Evolutionary conservation across 23 tunicate genomes (phyloP), one percentile per base, ranked within the genome.

Genomic region (Diplosoma virens): DNA sequence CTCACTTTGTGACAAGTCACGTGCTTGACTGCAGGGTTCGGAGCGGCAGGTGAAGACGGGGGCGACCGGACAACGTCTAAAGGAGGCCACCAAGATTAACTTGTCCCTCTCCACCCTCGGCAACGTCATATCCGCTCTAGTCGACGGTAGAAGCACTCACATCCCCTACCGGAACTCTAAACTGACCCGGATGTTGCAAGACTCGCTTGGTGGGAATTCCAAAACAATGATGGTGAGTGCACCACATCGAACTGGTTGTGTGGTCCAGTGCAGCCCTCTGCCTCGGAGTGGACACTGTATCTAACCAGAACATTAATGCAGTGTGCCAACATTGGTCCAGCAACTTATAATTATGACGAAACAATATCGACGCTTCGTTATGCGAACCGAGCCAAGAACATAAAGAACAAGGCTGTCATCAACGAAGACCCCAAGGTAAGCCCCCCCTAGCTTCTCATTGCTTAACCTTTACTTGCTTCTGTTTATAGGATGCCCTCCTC

Each of bases 251-350:
- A 41, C 50, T 41, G 9, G 14, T 41, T 14, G 14, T 7, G 9
- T 41, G 50, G 9, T 41, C n/a, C n/a, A n/a, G n/a, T n/a, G n/a
- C n/a, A n/a, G n/a, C n/a, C n/a, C n/a, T n/a, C n/a, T n/a, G n/a
- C n/a, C n/a, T n/a, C n/a, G n/a, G n/a, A n/a, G n/a, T n/a, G n/a
- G n/a, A n/a, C n/a, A n/a, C n/a, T n/a, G n/a, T 45, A 9, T 56
- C 24, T 16, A 56, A 11, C 24, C 64, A 16, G 16, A 16, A 5
- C 20, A 9, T 56, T 56, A 5, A 59, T 30, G 2, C 67, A 86
- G 97, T 92, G 97, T 68, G 99, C 99, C 25, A 94, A 87, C 53
- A 79, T 94, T 66, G 99, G 99, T 18, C 99, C 99, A 4, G 99
- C 99, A 0, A 88, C 75, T 36, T 94, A 94, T 70, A 94, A 94